Conservation (phyloP, 2,113 vertebrate species). For the Aspiorhynchus laticeps region DNA sequence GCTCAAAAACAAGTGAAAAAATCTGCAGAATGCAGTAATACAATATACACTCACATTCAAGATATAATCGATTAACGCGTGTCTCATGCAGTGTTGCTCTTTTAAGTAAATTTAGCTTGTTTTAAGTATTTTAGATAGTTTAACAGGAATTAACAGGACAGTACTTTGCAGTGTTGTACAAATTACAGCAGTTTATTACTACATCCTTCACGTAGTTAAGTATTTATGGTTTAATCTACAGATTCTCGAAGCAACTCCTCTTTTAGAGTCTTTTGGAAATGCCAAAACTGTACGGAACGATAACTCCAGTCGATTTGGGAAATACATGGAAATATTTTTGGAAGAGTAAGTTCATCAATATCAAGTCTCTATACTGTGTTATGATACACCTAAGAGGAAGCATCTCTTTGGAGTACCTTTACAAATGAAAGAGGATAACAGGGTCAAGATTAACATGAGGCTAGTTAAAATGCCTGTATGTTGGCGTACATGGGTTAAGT, state of each 20-base stretch:
- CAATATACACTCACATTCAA: not conserved
- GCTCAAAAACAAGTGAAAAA: not conserved
- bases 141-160: not conserved
- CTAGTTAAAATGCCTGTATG: constrained; percentile 18
- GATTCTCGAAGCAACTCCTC: constrained; percentile 96
- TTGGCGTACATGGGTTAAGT: constrained; percentile 22
- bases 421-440: constrained; percentile 6
- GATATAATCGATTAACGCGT: not conserved
- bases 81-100: not conserved
- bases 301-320: constrained; percentile 98
- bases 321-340: constrained; percentile 95
- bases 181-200: not conserved
- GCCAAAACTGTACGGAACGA: constrained; percentile 98
- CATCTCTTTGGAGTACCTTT: not conserved
- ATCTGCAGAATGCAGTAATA: not conserved
- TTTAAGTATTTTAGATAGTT: not conserved
- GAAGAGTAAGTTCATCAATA: constrained; percentile 86
- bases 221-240: constrained; percentile 57
- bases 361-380: constrained; percentile 16
- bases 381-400: constrained; percentile 12
- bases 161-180: too few relatives aligned
- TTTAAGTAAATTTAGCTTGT: not conserved
- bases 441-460: not conserved
- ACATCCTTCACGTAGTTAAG: not conserved
- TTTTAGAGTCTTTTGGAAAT: constrained; percentile 98